Conservation (phyloP, 2,888 invertebrate genomes). For the Zootermopsis nevadensis region DNA sequence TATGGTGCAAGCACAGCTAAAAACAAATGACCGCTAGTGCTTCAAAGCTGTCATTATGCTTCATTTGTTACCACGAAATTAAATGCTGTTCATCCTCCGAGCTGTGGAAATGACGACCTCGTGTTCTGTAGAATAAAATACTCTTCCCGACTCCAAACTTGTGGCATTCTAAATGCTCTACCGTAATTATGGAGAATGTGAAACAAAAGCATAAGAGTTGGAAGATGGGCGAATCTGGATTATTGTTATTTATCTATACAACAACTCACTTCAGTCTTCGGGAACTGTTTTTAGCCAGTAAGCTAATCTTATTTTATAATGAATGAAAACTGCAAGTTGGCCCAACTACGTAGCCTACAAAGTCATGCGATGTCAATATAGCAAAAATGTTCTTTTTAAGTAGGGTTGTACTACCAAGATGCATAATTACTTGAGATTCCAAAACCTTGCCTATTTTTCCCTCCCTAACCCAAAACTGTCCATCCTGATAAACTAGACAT, state of each 20-base stretch:
- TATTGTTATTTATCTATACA: conserved; percentile 39
- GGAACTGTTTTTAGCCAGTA: conserved; percentile 1
- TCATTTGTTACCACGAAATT: conserved; percentile 47
- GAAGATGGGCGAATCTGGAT: conserved; percentile 4
- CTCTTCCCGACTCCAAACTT: conserved; percentile 3
- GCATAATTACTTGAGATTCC: no score
- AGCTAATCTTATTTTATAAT: background rate
- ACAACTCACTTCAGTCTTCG: conserved; percentile 8
- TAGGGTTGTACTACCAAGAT: no score
- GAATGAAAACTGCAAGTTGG: background rate
- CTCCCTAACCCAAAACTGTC: no score
- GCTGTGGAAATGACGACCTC: conserved; percentile 27
- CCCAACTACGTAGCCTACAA: background rate
- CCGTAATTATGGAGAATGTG: conserved; percentile 31
- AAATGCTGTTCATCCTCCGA: conserved; percentile 42
- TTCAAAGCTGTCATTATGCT: conserved; percentile 49
- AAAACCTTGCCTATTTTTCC: no score
- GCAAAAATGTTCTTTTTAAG: background rate
- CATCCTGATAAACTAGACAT: no score
- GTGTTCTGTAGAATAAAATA: conserved; percentile 12
- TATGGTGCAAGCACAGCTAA: conserved; percentile 41
- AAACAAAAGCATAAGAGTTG: conserved; percentile 21
- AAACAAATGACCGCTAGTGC: conserved; percentile 46
- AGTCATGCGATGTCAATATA: background rate
- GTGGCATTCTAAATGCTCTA: conserved; percentile 21